Conservation (phyloP, 2,797 vertebrate species). For the Amblyraja radiata region DNA sequence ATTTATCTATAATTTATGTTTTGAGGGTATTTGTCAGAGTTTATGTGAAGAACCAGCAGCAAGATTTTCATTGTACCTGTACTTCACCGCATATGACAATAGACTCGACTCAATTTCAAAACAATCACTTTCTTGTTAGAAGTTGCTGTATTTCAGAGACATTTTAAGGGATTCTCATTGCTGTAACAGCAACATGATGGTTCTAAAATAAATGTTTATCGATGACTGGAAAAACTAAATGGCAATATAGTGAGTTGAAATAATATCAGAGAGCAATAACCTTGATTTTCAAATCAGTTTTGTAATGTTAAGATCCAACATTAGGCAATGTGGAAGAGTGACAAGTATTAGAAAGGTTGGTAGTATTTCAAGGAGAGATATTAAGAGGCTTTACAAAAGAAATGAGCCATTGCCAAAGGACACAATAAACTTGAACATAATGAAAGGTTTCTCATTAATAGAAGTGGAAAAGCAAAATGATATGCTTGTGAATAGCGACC, state of each 20-base stretch:
- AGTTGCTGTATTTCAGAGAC: not conserved
- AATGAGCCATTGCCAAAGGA: not conserved
- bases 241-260: not conserved
- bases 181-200: not conserved
- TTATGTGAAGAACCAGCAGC: no score
- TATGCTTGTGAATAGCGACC: not conserved
- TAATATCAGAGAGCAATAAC: not conserved
- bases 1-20: no score
- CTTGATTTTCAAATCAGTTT: not conserved
- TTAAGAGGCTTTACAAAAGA: not conserved
- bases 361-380: not conserved
- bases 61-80: no score
- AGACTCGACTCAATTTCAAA: no score
- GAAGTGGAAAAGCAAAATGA: not conserved
- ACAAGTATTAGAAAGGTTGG: not conserved
- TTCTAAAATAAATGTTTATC: not conserved
- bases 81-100: no score
- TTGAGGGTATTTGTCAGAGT: no score
- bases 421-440: conserved; percentile 7
- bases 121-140: not conserved
- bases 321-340: not conserved
- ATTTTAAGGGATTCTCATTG: not conserved
- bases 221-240: not conserved
- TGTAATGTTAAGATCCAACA: not conserved
- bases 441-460: conserved; percentile 27